Percentiles rank a stretch among this genome's conserved stretches.
These are phyloP conservation scores for Phyllotis vaccarum DNA, from an alignment of 2,797 vertebrate genomes.

Conservation along the genomic window DNA sequence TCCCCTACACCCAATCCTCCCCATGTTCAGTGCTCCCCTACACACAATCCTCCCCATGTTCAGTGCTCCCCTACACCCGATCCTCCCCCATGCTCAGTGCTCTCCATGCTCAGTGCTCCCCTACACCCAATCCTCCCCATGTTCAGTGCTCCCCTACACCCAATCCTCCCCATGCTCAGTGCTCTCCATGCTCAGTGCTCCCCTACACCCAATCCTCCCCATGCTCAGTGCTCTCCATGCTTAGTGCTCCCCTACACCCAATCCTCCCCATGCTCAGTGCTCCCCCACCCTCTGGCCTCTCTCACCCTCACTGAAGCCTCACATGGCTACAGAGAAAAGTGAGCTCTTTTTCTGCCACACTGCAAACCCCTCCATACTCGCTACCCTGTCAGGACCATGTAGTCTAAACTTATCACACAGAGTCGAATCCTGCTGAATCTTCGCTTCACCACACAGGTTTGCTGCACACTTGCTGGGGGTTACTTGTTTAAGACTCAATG, in stretches of 20 bases:
- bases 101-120: no score
- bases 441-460: neutral
- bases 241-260: neutral
- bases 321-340: neutral
- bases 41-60: no score
- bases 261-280: neutral
- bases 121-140: no score
- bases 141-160: no score
- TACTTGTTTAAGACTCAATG: neutral
- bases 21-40: no score
- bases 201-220: no score
- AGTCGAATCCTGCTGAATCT: neutral
- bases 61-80: neutral
- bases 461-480: neutral
- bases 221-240: no score
- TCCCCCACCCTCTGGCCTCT: no score
- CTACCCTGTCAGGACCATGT: neutral
- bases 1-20: no score
- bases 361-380: neutral
- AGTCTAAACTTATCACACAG: neutral
- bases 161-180: no score
- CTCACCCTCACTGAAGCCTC: neutral
- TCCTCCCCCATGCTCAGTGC: neutral
- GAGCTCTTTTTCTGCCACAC: neutral
- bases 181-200: no score